Evolutionary conservation across 92 coral and sea anemone genomes (phyloP).

Genomic region (Parazoanthus atlanticus): DNA sequence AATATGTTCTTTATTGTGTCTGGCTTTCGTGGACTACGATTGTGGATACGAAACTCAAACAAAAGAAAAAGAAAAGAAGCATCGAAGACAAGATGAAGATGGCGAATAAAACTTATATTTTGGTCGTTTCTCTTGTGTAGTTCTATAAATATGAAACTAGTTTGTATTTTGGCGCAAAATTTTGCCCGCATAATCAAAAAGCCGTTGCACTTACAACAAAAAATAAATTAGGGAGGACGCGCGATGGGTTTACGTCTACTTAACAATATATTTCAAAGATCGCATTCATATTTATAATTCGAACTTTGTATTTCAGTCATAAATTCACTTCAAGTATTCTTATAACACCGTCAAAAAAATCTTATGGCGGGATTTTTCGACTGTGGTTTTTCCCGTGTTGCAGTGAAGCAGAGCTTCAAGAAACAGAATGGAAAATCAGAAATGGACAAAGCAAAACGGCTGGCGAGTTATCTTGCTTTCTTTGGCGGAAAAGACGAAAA

Average conservation of each 20-base stretch:
- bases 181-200: not conserved
- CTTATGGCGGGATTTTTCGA: slow-evolving; percentile 42
- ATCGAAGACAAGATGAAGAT: not conserved
- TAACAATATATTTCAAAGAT: not conserved
- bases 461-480: slow-evolving; percentile 10
- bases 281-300: not conserved
- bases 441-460: slow-evolving; percentile 20
- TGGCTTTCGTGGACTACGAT: too few species aligned
- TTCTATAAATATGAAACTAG: not conserved
- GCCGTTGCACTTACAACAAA: not conserved
- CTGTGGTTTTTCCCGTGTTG: slow-evolving; percentile 45
- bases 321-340: not conserved
- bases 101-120: not conserved
- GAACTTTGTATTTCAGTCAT: not conserved
- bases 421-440: slow-evolving; percentile 26
- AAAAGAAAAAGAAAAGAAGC: too few species aligned
- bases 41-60: too few species aligned
- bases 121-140: not conserved
- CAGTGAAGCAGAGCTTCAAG: slow-evolving; percentile 44
- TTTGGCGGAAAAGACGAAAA: slow-evolving; percentile 11
- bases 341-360: not conserved
- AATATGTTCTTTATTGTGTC: too few species aligned
- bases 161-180: slow-evolving; percentile 18
- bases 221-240: not conserved
- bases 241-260: not conserved